Evolutionary conservation across 2,797 vertebrate species (phyloP).

Genomic region (Siniperca undulata): DNA sequence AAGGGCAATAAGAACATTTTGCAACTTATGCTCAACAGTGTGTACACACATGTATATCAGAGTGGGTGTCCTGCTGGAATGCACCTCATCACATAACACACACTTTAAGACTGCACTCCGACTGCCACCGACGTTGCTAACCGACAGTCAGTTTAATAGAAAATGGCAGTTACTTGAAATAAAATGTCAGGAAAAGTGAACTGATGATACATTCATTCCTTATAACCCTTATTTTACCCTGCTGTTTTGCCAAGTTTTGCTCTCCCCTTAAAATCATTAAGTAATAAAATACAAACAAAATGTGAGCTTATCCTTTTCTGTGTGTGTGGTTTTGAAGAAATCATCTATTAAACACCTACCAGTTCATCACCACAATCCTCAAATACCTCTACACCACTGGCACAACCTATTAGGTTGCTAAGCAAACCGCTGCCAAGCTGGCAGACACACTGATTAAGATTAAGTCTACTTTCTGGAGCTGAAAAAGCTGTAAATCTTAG

Average conservation of each 20-base stretch:
- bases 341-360: conserved; percentile 23
- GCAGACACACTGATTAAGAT: conserved; percentile 57
- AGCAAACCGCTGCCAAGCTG: conserved; percentile 39
- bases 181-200: not conserved
- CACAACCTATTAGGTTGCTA: conserved; percentile 24
- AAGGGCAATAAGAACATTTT: conserved; percentile 70
- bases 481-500: conserved; percentile 66
- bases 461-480: conserved; percentile 53
- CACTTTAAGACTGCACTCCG: not conserved
- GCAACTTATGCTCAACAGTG: conserved; percentile 54
- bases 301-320: too few species aligned
- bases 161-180: not conserved
- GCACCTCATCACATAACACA: not conserved
- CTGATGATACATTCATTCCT: not conserved
- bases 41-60: not conserved
- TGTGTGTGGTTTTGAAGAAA: not conserved
- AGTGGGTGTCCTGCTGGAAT: conserved; percentile 1
- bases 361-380: conserved; percentile 35
- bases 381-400: conserved; percentile 41
- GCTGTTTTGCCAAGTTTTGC: not conserved
- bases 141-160: not conserved
- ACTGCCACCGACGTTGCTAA: not conserved
- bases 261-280: not conserved
- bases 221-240: not conserved
- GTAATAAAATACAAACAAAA: not conserved